Base-by-base conservation (phyloP, 2,113 vertebrate species). In the Microcebus lehilahytsara region DNA sequence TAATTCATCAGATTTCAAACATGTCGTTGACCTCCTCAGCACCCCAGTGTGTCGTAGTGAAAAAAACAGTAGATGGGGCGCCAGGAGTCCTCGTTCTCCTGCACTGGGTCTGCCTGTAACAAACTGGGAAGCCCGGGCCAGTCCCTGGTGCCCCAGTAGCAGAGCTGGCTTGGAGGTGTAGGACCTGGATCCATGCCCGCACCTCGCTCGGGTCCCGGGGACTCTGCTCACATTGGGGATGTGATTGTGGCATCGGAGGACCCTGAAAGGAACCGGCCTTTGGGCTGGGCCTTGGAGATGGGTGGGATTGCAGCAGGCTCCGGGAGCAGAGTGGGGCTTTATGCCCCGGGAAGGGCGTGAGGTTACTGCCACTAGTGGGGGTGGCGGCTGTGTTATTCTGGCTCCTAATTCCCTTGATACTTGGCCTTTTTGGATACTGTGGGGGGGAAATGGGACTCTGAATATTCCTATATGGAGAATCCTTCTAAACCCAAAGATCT, bases 401-500 rank as follows among this genome's bases (percentile, higher is more conserved):
- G 37, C 37, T 71, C 53, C 92, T 85, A 6, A 46, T 56, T 30
- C 32, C 62, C 60, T 19, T 3, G 30, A n/a, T 83, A 46, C 25
- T 53, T 92, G 12, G 9, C 20, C 58, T 75, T 34, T 87, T 56
- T 90, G 27, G 9, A 69, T 64, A 51, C 27, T 32, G 60, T 23
- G 12, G 46, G 9, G 37, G 7, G 23, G 7, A n/a, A 40, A 64
- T n/a, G 23, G 1, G 30, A 9, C 30, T 88, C 19, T 9, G 30
- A 49, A 66, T 72, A 25, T 66, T 91, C 40, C 72, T 64, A 58
- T 67, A 5, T 11, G 30, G 75, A 85, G 37, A 93, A 87, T 81
- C 23, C 34, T 94, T 72, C 80, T 56, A 88, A 91, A 34, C 62
- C 30, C 42, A 64, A 71, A 95, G 32, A 27, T 87, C 10, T 69